Base-by-base conservation (phyloP, 2,888 invertebrate species). In the Entomobrya multifasciata region DNA sequence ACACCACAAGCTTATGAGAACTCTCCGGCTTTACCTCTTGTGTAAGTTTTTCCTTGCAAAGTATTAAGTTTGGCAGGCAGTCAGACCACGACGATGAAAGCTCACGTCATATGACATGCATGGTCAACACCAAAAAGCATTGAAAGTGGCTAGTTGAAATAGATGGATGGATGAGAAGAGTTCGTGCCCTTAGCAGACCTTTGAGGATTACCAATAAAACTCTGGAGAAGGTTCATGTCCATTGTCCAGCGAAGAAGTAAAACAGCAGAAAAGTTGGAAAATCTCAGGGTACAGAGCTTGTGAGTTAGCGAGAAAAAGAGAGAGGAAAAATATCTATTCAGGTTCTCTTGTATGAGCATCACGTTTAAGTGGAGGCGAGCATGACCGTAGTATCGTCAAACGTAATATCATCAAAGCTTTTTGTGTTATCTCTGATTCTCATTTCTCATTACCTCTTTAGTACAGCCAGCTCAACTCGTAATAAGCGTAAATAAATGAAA, bases 151-250 rank as follows among this genome's bases (percentile, higher is more conserved):
- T 87, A 70, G 85, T 80, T 88, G 88, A 88, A 87, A 88, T 87
- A 84, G 84, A 87, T 89, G 89, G 89, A 89, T 87, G 86, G 83
- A 89, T 86, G 88, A 88, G 88, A 55, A 47, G 41, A 90, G 89
- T 90, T 89, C 91, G 91, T 91, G 91, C 90, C 91, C 89, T 90
- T 86, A 87, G 83, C 88, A 86, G 88, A 89, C 88, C 88, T 89
- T 79, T 80, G 60, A 70, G 90, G 90, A 90, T 90, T 90, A 90
- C 80, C 87, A 79, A 55, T 30, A 85, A 79, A 70, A 78, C 47
- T 84, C 74, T 78, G 81, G 80, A 87, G 83, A 88, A 88, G 88
- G 88, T 87, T 89, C 88, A 89, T 89, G 88, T 85, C 89, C 88
- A 89, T 88, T 89, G 90, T 90, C 91, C 90, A 91, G 85, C 80